Evolutionary conservation across 2,888 invertebrate species (phyloP).

Genomic region (Linyphia triangularis): DNA sequence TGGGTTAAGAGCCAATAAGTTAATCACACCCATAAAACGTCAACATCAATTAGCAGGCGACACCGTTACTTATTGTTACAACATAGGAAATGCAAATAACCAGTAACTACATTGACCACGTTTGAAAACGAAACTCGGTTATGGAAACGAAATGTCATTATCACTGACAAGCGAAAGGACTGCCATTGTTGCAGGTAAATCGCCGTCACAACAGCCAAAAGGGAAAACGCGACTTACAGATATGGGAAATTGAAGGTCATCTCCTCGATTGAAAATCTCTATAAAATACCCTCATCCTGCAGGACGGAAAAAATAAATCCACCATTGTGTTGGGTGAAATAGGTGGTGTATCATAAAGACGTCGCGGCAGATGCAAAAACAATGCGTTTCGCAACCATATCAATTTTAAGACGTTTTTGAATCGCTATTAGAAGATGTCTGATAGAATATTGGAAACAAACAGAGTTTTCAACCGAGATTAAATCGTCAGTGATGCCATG

Average conservation of each 20-base stretch:
- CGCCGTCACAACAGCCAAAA: conserved; percentile 7
- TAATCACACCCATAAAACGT: not conserved
- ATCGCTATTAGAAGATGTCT: not conserved
- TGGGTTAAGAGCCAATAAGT: no score
- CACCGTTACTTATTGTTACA: not conserved
- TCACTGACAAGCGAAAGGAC: conserved; percentile 20
- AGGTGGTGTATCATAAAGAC: conserved; percentile 21
- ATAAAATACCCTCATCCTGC: conserved; percentile 27
- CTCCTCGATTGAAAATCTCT: conserved; percentile 17
- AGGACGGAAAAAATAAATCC: conserved; percentile 31
- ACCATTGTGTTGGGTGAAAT: conserved; percentile 17
- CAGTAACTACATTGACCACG: not conserved
- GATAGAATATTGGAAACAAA: not conserved
- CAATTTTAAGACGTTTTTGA: conserved; percentile 20
- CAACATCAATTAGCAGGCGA: not conserved
- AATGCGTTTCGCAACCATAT: conserved; percentile 28
- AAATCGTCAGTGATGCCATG: no score
- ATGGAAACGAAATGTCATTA: conserved; percentile 6
- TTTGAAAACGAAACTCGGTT: not conserved
- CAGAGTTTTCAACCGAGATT: not conserved
- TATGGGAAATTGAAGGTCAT: conserved; percentile 37
- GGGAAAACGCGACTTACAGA: conserved; percentile 2
- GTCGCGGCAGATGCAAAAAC: conserved; percentile 17
- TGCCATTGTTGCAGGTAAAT: not conserved
- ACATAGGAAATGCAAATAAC: not conserved